A percentile compares a stretch with the other conserved stretches of the same genome.
Conservation (phyloP, 2,113 vertebrate genomes). For the Gopherus evgoodei region DNA sequence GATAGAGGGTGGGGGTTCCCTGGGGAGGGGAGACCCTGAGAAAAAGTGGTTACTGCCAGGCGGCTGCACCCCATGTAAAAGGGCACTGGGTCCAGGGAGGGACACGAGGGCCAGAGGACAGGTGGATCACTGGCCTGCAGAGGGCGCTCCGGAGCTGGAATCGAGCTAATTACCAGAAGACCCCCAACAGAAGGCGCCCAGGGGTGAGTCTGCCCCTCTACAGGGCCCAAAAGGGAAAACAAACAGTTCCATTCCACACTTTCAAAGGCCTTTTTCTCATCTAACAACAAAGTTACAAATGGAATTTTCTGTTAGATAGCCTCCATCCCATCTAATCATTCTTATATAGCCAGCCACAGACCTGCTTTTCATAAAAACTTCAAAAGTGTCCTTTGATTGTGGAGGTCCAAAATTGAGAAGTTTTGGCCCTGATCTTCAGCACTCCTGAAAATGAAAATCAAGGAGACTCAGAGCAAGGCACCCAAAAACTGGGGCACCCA, state of each 20-base stretch:
- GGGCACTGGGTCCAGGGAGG: too few species aligned
- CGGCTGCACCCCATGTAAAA: too few species aligned
- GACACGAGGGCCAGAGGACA: too few species aligned
- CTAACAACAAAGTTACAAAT: neutral
- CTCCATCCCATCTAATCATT: neutral
- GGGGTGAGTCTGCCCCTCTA: too few species aligned
- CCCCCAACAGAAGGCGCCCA: too few species aligned
- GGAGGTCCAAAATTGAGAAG: accelerated
- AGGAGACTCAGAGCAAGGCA: neutral
- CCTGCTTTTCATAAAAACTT: neutral
- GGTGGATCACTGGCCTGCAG: too few species aligned
- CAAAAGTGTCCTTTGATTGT: accelerated
- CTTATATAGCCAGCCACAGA: neutral
- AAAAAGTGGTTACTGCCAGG: too few species aligned
- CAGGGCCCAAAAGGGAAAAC: slow-evolving; percentile 31
- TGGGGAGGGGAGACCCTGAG: too few species aligned
- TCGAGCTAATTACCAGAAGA: too few species aligned
- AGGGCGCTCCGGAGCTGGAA: too few species aligned
- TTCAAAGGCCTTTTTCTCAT: slow-evolving; percentile 49
- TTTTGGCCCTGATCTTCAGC: neutral
- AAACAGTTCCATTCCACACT: slow-evolving; percentile 40
- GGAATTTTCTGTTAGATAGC: neutral
- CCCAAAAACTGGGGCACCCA: neutral
- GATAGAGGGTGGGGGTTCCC: too few species aligned
- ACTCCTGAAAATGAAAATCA: neutral